Conservation (phyloP, 2,113 vertebrate genomes). For the Gadus macrocephalus region DNA sequence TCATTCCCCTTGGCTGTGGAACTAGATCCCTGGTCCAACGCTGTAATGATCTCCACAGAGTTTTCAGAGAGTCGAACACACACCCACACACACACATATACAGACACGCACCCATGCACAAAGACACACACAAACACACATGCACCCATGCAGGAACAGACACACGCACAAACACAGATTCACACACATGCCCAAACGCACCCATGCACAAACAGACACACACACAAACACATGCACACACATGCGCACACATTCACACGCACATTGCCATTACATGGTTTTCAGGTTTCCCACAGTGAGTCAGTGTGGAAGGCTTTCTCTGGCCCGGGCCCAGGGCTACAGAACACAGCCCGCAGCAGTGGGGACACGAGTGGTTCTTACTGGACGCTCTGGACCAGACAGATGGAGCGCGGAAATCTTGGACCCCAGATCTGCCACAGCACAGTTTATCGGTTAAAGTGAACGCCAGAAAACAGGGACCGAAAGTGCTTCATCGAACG, state of each 20-base stretch:
- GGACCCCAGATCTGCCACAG: no score
- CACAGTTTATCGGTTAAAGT: no score
- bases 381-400: conserved; percentile 12
- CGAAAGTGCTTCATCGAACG: conserved; percentile 20
- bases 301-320: conserved; percentile 29
- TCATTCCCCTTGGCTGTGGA: conserved; percentile 29
- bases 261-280: conserved; percentile 43
- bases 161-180: background rate
- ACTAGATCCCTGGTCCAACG: conserved; percentile 22
- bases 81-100: background rate
- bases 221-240: background rate
- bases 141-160: background rate
- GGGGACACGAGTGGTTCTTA: conserved; percentile 15
- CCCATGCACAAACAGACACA: conserved; percentile 13
- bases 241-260: background rate
- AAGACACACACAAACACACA: background rate
- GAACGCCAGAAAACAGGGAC: no score
- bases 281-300: conserved; percentile 48
- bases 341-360: conserved; percentile 25
- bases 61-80: conserved; percentile 9
- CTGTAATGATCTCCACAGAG: conserved; percentile 26
- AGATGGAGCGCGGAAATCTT: background rate
- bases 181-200: conserved; percentile 7
- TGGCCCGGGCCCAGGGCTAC: conserved; percentile 39
- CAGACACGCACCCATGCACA: conserved; percentile 5